Percentiles rank a stretch among this genome's conserved stretches.
Evolutionary conservation across 2,113 vertebrate genomes (phyloP).

Genomic region (Lates calcarifer): DNA sequence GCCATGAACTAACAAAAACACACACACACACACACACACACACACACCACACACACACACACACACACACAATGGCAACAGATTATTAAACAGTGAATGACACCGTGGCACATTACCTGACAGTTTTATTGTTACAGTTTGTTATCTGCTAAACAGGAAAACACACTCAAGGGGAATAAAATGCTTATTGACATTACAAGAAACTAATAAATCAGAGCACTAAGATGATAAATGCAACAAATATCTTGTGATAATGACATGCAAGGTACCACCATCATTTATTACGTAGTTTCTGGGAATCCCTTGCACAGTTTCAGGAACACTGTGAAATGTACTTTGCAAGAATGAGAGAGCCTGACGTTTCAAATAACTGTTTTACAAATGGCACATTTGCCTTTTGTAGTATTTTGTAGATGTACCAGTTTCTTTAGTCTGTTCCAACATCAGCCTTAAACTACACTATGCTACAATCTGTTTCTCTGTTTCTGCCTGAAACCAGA

Average conservation of each 20-base stretch:
- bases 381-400: too few relatives aligned
- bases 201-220: neutral
- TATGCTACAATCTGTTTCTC: too few relatives aligned
- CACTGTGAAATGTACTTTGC: neutral
- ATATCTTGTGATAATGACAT: constrained; percentile 2
- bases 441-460: too few relatives aligned
- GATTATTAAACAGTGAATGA: neutral
- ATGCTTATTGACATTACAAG: neutral
- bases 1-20: constrained; percentile 86
- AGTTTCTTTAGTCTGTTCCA: too few relatives aligned
- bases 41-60: constrained; percentile 11
- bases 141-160: neutral
- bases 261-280: neutral
- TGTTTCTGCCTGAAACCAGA: too few relatives aligned
- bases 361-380: neutral
- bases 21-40: constrained; percentile 32
- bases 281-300: constrained; percentile 7
- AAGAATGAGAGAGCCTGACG: neutral
- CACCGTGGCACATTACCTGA: neutral
- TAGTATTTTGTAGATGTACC: too few relatives aligned
- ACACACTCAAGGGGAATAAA: neutral
- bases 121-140: neutral
- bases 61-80: neutral
- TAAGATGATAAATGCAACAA: constrained; percentile 1
- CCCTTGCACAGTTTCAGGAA: neutral